Evolutionary conservation across 2,113 vertebrate genomes (phyloP).

Genomic region (Aleadryas rufinucha): DNA sequence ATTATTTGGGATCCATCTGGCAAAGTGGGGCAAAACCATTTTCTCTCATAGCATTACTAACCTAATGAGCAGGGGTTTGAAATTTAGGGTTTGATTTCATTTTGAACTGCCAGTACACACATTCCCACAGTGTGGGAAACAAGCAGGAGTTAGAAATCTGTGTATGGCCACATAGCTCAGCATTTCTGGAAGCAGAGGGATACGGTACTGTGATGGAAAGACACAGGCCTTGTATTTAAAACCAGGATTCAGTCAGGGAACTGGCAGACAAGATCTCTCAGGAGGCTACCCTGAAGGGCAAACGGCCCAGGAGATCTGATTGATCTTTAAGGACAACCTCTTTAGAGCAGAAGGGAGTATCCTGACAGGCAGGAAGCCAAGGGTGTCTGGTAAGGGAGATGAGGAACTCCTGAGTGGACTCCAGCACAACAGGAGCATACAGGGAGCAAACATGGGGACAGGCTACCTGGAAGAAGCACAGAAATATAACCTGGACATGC

Average conservation of each 20-base stretch:
- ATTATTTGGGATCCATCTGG: background rate
- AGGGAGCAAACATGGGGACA: background rate
- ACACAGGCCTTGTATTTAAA: background rate
- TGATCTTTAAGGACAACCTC: background rate
- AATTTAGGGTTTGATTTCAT: background rate
- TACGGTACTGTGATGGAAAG: background rate
- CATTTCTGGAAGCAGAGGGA: background rate
- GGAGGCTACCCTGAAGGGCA: background rate
- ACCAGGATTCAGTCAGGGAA: background rate
- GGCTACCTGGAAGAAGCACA: background rate
- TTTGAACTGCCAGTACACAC: background rate
- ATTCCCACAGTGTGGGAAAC: background rate
- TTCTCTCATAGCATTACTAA: background rate
- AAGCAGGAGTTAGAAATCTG: background rate
- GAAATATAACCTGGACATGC: background rate
- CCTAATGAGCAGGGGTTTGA: background rate
- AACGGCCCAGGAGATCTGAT: background rate
- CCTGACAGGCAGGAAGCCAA: background rate
- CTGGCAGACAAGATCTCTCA: background rate
- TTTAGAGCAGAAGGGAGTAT: background rate
- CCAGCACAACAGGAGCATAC: background rate
- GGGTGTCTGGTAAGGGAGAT: background rate
- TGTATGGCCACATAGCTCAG: fast-evolving
- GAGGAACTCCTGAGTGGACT: background rate
- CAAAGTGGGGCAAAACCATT: background rate